Base-by-base conservation (phyloP, 2,888 invertebrate species). In the Zaprionus bogoriensis region DNA sequence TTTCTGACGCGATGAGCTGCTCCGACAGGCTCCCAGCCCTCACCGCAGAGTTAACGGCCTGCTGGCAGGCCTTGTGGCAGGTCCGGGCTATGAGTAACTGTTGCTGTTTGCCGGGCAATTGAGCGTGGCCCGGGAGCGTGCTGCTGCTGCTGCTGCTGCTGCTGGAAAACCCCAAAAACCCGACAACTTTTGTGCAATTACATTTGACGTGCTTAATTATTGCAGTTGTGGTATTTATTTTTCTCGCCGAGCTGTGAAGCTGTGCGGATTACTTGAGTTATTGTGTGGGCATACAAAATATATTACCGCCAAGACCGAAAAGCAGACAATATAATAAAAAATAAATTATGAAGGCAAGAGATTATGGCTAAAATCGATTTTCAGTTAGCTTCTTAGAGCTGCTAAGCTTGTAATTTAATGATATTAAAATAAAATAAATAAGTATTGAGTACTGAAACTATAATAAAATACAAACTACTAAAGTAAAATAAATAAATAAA, bases 1-100 rank as follows among this genome's bases (percentile, higher is more conserved):
- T 80, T 80, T 85, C 32, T 36, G 32, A 36, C 32, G 32, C 32
- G 32, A 85, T 85, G 66, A 28, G n/a, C 12, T 9, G 6, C 19
- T 23, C 10, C 5, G 38, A 19, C 19, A 39, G 38, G n/a, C n/a
- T 39, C n/a, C 38, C 38, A 39, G 10, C 38, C 19, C 19, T 39
- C 19, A 10, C 4, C 20, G 38, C 6, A 23, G 23, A 23, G 19
- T 39, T 39, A 20, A 39, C 38, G 57, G 20, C 36, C 50, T 53
- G 51, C 17, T 70, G 52, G 23, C 45, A 51, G 47, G 57, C 48
- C 28, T 52, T 46, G 59, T 42, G 58, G 59, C 64, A 55, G 10
- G 32, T 51, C 7, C 36, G 55, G 51, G 50, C 53, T 48, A 50
- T 71, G 55, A 65, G 55, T 53, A 59, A 52, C 47, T 59, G 52